Conservation (phyloP, 2,113 vertebrate species). For the Pachycephala philippinensis region DNA sequence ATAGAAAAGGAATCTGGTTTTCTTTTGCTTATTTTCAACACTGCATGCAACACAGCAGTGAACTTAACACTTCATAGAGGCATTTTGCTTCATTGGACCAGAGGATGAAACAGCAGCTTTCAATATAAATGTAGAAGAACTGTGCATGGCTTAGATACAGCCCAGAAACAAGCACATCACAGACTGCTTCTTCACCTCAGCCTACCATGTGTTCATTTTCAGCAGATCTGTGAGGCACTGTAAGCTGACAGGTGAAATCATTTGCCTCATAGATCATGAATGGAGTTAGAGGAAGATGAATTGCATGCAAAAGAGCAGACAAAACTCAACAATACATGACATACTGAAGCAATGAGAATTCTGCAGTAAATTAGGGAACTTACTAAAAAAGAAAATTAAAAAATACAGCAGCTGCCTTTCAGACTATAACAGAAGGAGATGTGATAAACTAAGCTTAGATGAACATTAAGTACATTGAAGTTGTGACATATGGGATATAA, state of each 20-base stretch:
- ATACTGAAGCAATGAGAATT: background rate
- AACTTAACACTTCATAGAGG: background rate
- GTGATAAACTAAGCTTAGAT: background rate
- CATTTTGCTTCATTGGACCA: background rate
- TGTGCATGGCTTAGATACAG: background rate
- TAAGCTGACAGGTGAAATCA: conserved; percentile 51
- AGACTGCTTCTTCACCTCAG: background rate
- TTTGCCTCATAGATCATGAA: conserved; percentile 50
- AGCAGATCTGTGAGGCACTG: background rate
- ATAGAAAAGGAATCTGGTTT: background rate
- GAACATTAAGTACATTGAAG: background rate
- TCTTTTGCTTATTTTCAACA: conserved; percentile 5
- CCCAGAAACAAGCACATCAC: background rate
- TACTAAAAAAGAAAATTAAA: background rate
- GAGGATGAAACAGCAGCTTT: background rate
- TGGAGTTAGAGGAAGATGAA: conserved; percentile 24
- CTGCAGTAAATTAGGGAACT: background rate
- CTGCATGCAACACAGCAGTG: background rate
- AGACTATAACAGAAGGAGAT: background rate
- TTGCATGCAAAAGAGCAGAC: conserved; percentile 16
- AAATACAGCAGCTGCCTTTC: background rate
- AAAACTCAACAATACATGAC: conserved; percentile 12
- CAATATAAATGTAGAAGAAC: background rate
- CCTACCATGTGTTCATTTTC: conserved; percentile 17
- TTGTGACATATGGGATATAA: background rate